These are phyloP conservation scores for Tympanuchus pallidicinctus DNA, from an alignment of 2,113 vertebrate genomes.

Conservation along the genomic window DNA sequence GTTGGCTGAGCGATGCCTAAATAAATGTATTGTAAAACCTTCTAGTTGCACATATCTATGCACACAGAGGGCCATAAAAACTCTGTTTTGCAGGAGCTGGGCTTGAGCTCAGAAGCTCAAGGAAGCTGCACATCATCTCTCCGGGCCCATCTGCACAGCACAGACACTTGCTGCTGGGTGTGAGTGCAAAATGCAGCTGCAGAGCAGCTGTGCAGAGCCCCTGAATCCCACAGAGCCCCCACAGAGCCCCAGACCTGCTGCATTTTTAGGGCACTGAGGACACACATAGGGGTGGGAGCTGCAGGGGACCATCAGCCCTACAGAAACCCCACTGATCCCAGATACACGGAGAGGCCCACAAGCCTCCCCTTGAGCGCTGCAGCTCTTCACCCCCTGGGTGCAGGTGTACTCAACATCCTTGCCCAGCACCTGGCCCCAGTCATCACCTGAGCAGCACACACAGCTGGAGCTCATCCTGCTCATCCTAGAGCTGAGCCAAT, in stretches of 20 bases:
- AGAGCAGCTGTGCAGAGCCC: background rate
- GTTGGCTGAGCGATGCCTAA: background rate
- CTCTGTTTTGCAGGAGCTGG: background rate
- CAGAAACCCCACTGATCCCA: background rate
- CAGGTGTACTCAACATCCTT: background rate
- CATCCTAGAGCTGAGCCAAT: background rate
- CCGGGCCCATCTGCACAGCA: background rate
- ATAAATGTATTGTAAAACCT: background rate
- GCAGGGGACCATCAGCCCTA: rapidly evolving
- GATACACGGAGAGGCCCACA: background rate
- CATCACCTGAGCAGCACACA: background rate
- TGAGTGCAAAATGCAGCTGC: background rate
- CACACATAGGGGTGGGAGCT: background rate
- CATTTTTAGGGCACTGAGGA: background rate
- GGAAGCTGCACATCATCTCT: background rate
- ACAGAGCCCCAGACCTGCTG: background rate
- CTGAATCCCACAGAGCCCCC: background rate
- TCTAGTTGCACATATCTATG: background rate
- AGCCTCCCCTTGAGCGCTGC: background rate
- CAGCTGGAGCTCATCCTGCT: background rate
- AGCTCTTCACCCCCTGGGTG: background rate
- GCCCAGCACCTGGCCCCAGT: background rate
- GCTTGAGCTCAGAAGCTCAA: conserved; percentile 5
- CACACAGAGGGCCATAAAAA: background rate
- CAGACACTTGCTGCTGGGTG: background rate